Base-by-base conservation (phyloP, 1,140 invertebrate species). In the Leptinotarsa undecemlineata region DNA sequence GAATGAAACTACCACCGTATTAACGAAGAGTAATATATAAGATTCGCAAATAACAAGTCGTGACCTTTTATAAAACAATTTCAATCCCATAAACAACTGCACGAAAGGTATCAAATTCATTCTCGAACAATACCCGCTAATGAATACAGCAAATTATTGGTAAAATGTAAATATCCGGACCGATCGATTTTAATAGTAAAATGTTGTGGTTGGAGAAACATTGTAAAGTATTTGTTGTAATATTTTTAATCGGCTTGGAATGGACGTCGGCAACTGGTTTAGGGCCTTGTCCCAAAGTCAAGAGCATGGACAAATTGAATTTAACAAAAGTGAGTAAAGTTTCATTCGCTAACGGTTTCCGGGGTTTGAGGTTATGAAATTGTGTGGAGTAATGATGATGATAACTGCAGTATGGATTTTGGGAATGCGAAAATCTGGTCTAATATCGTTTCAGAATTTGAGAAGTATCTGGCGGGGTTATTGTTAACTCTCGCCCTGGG, bases 221-320 rank as follows among this genome's bases (percentile, higher is more conserved):
- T 69, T 61, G 73, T 64, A 74, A n/a, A 61, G 61, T 63, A 21
- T 74, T 33, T 23, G 51, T 69, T 21, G 26, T 74, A 23, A 19
- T 74, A 68, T 68, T 69, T 8, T 5, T 69, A 17, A 60, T 57
- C 60, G 42, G 75, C n/a, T 51, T 74, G 19, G 48, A 76, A 74
- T 48, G 51, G 15, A 61, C 48, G 11, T 70, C 48, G 11, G 62
- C 73, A 48, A 82, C 86, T 14, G 89, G 89, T 48, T 85, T 90
- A 51, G 90, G 90, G 73, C 86, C 85, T 81, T 91, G 90, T 83
- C 90, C 90, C 13, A 86, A 88, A 71, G 88, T 89, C 80, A 86
- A 86, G 74, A 86, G 88, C 76, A 86, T 90, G 81, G 86, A 88
- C 33, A 85, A 90, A 83, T 90, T 90, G 78, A 88, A 90, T 79